Conservation (phyloP, 2,888 invertebrate genomes). For the Syrphus vitripennis region DNA sequence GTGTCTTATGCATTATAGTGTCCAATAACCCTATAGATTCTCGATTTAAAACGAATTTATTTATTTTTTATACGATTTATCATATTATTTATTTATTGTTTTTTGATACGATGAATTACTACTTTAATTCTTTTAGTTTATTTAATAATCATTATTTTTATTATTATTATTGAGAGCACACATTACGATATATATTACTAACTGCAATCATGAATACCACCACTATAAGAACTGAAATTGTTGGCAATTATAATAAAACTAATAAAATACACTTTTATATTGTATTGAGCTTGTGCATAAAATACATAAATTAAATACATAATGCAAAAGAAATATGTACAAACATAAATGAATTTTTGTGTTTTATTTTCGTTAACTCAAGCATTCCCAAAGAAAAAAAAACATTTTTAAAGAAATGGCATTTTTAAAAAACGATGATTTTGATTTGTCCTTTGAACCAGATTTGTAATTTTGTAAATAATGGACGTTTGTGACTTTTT, state of each 20-base stretch:
- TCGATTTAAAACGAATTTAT: slow-evolving; percentile 48
- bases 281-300: slow-evolving; percentile 18
- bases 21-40: slow-evolving; percentile 17
- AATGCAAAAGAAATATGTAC: not conserved
- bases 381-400: too few species aligned
- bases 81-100: slow-evolving; percentile 54
- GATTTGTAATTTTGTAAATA: too few species aligned
- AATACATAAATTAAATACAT: not conserved
- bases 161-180: not conserved
- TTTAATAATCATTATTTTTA: not conserved
- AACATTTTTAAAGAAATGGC: too few species aligned
- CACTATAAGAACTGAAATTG: slow-evolving; percentile 62
- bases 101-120: slow-evolving; percentile 31
- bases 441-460: too few species aligned
- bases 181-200: not conserved
- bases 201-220: not conserved
- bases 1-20: slow-evolving; percentile 47
- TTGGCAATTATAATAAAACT: slow-evolving; percentile 36
- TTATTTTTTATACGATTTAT: slow-evolving; percentile 56
- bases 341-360: not conserved
- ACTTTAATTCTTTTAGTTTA: slow-evolving; percentile 5
- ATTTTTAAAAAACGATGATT: too few species aligned
- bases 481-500: too few species aligned
- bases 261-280: slow-evolving; percentile 26
- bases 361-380: not conserved